Conservation (phyloP, 1,140 invertebrate species). For the Asobara japonica region DNA sequence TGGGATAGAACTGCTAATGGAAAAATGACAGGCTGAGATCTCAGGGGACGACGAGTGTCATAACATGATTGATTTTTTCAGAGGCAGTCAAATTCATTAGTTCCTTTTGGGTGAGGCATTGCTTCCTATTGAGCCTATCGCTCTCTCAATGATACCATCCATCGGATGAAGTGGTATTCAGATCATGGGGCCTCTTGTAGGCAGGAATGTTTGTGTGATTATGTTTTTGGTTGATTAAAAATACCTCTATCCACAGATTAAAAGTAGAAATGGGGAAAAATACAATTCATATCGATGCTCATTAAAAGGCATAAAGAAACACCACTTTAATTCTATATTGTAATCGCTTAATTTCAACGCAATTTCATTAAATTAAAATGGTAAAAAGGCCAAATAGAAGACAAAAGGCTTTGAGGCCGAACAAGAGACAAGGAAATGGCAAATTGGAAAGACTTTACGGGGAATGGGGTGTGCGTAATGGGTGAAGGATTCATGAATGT, state of each 20-base stretch:
- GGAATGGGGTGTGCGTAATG: conserved; percentile 9
- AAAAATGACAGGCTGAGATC: conserved; percentile 26
- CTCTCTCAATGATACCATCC: neutral
- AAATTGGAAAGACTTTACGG: neutral
- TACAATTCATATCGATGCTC: no score
- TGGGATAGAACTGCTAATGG: neutral
- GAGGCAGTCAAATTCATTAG: neutral
- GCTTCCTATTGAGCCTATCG: neutral
- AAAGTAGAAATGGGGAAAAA: no score
- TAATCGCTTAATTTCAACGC: neutral
- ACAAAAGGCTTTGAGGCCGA: neutral
- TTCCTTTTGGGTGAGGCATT: neutral
- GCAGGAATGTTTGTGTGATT: no score
- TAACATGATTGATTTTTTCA: neutral
- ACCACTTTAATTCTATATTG: neutral
- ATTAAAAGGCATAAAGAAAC: neutral
- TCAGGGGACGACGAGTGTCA: neutral
- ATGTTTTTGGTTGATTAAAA: no score
- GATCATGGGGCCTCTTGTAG: no score
- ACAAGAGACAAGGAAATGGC: neutral
- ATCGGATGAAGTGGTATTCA: neutral
- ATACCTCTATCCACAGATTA: no score
- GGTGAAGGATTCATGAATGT: conserved; percentile 32
- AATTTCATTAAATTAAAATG: neutral
- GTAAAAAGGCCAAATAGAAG: neutral